A percentile compares a stretch with the other conserved stretches of the same genome.
Conservation (phyloP, 2,888 invertebrate genomes). For the Nipponacmea schrenckii region DNA sequence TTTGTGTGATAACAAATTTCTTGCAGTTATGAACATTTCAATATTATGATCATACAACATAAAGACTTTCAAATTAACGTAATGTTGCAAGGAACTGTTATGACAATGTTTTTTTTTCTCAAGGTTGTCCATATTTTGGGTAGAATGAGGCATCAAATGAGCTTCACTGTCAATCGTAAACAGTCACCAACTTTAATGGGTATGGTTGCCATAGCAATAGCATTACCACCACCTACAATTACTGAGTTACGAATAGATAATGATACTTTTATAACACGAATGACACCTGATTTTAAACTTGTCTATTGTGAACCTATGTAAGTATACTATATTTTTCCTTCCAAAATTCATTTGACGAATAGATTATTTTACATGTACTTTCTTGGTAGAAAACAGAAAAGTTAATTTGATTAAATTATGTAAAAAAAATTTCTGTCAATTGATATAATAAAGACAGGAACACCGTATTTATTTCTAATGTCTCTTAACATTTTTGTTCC, state of each 20-base stretch:
- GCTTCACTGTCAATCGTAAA: constrained; percentile 89
- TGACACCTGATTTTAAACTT: constrained; percentile 95
- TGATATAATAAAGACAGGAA: too few relatives aligned
- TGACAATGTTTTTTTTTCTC: constrained; percentile 18
- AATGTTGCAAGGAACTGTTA: too few relatives aligned
- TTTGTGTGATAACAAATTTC: too few relatives aligned
- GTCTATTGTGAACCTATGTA: constrained; percentile 97
- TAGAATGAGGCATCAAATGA: constrained; percentile 90
- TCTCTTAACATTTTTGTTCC: neutral
- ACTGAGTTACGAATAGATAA: constrained; percentile 96
- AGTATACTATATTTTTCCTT: constrained; percentile 53
- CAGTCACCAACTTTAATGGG: constrained; percentile 73
- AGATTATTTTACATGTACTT: too few relatives aligned
- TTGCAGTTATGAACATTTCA: too few relatives aligned
- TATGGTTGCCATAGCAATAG: constrained; percentile 94
- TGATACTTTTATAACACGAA: constrained; percentile 86
- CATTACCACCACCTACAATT: constrained; percentile 94
- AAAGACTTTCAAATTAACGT: too few relatives aligned
- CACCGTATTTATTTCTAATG: too few relatives aligned
- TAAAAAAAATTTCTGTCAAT: too few relatives aligned
- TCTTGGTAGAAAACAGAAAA: too few relatives aligned
- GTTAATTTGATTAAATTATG: too few relatives aligned
- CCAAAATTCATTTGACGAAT: too few relatives aligned
- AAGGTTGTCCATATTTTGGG: constrained; percentile 94
- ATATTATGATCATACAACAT: too few relatives aligned